phyloP scores from a whole-genome alignment of 2,888 invertebrate species.

The Clitarchus hookeri region DNA sequence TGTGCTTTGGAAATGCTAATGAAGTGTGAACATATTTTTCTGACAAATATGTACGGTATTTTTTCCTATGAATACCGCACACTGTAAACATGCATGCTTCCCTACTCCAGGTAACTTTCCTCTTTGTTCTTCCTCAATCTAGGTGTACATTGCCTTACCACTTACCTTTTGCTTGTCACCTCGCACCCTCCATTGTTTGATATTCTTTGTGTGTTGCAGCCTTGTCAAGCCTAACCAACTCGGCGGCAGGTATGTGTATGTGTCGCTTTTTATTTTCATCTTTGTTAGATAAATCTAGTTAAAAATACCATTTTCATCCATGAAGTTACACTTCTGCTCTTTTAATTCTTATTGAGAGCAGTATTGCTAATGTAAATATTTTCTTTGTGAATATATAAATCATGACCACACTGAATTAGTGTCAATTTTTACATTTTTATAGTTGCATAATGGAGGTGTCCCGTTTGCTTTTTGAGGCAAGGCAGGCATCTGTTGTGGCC shows the following conservation, averaged over 20 bases:
- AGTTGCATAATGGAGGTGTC: neutral
- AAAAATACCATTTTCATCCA: neutral
- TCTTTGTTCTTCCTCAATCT: neutral
- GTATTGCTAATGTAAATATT: neutral
- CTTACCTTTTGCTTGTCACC: neutral
- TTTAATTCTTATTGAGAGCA: neutral
- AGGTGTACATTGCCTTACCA: neutral
- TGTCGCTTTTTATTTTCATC: slow-evolving; percentile 48
- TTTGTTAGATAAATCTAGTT: neutral
- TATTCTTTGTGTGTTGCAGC: slow-evolving; percentile 54
- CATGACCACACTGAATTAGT: neutral
- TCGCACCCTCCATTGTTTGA: slow-evolving; percentile 22
- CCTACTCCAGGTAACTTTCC: neutral
- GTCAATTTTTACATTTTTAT: neutral
- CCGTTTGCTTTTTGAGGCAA: too few species aligned
- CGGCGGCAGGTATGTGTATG: slow-evolving; percentile 59
- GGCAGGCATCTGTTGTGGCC: neutral
- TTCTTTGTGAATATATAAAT: neutral
- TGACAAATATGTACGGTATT: slow-evolving; percentile 6
- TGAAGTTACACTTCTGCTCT: neutral
- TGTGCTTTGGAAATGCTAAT: slow-evolving; percentile 18
- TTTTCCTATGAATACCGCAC: slow-evolving; percentile 23
- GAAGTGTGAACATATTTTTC: too few species aligned
- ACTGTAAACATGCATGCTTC: neutral
- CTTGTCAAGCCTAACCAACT: slow-evolving; percentile 58